Percentiles rank a stretch among this genome's conserved stretches.
Conservation (phyloP, 1,140 invertebrate species). For the Gonioctena quinquepunctata region DNA sequence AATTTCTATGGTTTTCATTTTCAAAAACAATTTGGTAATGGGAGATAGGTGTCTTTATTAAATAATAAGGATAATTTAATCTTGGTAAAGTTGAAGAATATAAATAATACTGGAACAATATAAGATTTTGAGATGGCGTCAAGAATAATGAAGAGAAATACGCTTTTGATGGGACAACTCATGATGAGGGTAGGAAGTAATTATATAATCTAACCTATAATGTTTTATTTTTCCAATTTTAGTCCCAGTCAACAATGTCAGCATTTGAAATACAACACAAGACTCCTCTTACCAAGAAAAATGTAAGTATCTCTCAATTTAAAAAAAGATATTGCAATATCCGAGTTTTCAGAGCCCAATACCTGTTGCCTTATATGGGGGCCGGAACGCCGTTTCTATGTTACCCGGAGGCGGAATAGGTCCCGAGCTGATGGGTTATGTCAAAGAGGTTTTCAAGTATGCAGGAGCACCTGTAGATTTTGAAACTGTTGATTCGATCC, state of each 20-base stretch:
- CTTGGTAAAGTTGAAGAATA: too few species aligned
- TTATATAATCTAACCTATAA: constrained; percentile 19
- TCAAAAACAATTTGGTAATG: too few species aligned
- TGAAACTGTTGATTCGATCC: constrained; percentile 90
- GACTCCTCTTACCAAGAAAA: constrained; percentile 65
- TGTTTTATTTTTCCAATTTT: constrained; percentile 19
- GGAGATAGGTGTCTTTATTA: too few species aligned
- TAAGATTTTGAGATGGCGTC: constrained; percentile 24
- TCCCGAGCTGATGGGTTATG: constrained; percentile 89
- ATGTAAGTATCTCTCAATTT: constrained; percentile 47
- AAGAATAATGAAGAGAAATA: constrained; percentile 24
- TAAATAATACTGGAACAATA: too few species aligned
- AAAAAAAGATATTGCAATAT: neutral
- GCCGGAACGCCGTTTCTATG: constrained; percentile 90
- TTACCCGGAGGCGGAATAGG: constrained; percentile 94
- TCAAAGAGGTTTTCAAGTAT: constrained; percentile 85
- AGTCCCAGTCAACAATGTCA: constrained; percentile 57
- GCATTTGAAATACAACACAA: constrained; percentile 74
- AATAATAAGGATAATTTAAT: too few species aligned
- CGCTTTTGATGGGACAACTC: constrained; percentile 19
- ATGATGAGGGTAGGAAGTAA: constrained; percentile 28
- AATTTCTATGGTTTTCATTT: too few species aligned
- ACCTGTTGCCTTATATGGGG: constrained; percentile 89
- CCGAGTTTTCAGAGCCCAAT: constrained; percentile 62
- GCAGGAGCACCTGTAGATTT: constrained; percentile 96